These are phyloP conservation scores for Cyanistes caeruleus DNA, from an alignment of 2,113 vertebrate genomes.

Conservation along the genomic window DNA sequence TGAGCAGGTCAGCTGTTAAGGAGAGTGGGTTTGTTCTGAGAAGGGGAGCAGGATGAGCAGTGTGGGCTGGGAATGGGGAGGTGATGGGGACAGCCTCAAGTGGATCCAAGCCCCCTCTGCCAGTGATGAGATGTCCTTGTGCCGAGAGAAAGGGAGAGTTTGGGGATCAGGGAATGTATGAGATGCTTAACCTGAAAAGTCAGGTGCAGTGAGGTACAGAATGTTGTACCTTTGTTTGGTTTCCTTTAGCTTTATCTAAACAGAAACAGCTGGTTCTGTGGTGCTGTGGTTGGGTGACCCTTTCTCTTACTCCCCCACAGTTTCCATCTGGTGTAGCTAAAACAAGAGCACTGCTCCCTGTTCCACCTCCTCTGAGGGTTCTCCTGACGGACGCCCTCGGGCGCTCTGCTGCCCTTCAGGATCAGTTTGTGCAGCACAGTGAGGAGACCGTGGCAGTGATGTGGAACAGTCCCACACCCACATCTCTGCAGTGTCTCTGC, in stretches of 20 bases:
- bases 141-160: background rate
- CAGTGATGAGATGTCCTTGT: accelerated
- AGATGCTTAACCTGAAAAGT: background rate
- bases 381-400: background rate
- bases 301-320: background rate
- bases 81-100: background rate
- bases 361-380: accelerated
- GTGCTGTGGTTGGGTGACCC: background rate
- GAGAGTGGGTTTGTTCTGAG: background rate
- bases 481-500: accelerated
- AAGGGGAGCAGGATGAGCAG: background rate
- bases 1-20: background rate
- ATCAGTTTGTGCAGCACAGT: background rate
- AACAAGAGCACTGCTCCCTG: background rate
- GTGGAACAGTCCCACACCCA: background rate
- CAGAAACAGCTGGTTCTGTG: background rate
- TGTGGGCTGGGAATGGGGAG: background rate
- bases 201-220: background rate
- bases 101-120: background rate
- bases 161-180: background rate
- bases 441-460: background rate
- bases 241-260: background rate
- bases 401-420: background rate
- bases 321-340: background rate
- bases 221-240: background rate